Percentiles rank a stretch among this genome's conserved stretches.
phyloP scores from a whole-genome alignment of 1,140 invertebrate genomes.

The Aphis gossypii region DNA sequence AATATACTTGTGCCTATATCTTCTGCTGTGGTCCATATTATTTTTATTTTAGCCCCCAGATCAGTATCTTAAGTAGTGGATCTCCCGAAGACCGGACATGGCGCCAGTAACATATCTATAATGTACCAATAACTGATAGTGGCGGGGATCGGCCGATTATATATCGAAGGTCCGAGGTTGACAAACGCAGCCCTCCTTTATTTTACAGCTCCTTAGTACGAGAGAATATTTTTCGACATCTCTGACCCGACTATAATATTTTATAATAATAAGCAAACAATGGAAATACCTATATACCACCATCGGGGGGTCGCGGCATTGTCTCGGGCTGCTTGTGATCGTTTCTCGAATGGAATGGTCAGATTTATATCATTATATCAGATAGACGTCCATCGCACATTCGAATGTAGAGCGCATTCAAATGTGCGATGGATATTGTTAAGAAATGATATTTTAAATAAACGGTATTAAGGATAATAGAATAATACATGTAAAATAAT shows the following conservation, averaged over 20 bases:
- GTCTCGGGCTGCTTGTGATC: not conserved
- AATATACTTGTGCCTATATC: not conserved
- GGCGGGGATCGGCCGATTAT: not conserved
- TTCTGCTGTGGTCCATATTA: not conserved
- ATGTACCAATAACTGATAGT: not conserved
- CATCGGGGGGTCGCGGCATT: not conserved
- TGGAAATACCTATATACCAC: not conserved
- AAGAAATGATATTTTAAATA: not conserved
- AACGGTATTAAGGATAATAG: not conserved
- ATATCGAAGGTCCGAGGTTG: not conserved
- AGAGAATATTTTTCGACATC: not conserved
- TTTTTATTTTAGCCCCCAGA: not conserved
- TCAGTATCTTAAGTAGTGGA: not conserved
- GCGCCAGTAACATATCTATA: constrained; percentile 22
- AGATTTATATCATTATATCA: not conserved
- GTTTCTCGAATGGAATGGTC: not conserved
- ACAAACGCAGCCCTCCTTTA: not conserved
- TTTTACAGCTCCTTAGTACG: not conserved
- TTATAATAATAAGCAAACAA: not conserved
- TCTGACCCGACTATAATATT: not conserved
- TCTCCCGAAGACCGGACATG: constrained; percentile 29
- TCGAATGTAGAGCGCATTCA: not conserved
- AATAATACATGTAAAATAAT: not conserved
- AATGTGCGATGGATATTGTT: not conserved
- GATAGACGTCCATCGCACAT: not conserved